Conservation (phyloP, 2,888 invertebrate genomes). For the Anthophora plumipes region DNA sequence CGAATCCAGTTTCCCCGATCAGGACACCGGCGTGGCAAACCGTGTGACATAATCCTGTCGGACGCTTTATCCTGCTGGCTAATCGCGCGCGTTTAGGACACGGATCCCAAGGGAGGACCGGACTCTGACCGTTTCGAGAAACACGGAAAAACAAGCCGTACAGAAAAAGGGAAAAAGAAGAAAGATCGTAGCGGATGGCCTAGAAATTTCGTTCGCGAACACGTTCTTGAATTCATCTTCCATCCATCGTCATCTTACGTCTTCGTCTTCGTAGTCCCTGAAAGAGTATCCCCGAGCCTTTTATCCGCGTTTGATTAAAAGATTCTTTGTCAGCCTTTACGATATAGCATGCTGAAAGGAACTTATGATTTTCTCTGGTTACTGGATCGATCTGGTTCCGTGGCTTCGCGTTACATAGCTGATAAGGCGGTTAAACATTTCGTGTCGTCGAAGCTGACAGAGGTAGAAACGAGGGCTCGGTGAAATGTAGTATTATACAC, state of each 20-base stretch:
- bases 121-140: constrained; percentile 54
- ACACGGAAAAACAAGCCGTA: constrained; percentile 60
- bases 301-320: constrained; percentile 65
- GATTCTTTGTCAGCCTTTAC: constrained; percentile 50
- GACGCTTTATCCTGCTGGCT: constrained; percentile 62
- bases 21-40: constrained; percentile 75
- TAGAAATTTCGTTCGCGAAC: constrained; percentile 57
- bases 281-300: constrained; percentile 35
- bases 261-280: neutral
- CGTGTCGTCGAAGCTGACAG: constrained; percentile 16
- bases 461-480: constrained; percentile 17
- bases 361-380: constrained; percentile 42
- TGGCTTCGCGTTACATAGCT: constrained; percentile 8
- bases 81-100: constrained; percentile 49
- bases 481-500: neutral
- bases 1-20: constrained; percentile 49
- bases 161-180: neutral
- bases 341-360: constrained; percentile 24
- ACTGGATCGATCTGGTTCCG: constrained; percentile 31
- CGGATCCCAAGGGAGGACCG: constrained; percentile 56
- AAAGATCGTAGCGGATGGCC: constrained; percentile 65
- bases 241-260: neutral
- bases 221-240: constrained; percentile 28
- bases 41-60: constrained; percentile 82
- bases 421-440: constrained; percentile 48